Conservation (phyloP, 2,113 vertebrate species). For the Xiphophorus maculatus region DNA sequence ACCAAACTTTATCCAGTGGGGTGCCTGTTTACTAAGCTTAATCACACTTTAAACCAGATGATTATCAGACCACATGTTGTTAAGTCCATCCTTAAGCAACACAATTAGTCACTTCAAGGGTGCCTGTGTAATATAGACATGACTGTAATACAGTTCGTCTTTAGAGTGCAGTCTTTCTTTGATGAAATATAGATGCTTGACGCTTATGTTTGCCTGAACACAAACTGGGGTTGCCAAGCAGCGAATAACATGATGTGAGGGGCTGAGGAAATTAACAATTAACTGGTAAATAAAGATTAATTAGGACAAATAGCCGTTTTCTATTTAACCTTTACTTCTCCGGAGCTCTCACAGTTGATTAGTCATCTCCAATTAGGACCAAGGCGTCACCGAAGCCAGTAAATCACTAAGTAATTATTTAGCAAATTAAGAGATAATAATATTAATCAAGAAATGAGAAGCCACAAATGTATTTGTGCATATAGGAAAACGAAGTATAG, state of each 20-base stretch:
- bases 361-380: constrained; percentile 7
- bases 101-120: neutral
- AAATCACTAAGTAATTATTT: neutral
- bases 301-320: constrained; percentile 7
- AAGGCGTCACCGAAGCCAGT: neutral
- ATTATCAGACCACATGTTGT: constrained; percentile 22
- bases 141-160: constrained; percentile 2
- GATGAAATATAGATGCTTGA: constrained; percentile 22
- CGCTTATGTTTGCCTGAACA: neutral
- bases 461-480: too few relatives aligned
- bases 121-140: neutral
- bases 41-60: constrained; percentile 2
- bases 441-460: too few relatives aligned
- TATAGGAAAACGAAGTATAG: neutral
- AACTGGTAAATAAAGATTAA: constrained; percentile 11
- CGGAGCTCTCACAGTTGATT: neutral
- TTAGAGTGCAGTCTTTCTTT: constrained; percentile 3
- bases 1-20: constrained; percentile 13
- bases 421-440: neutral
- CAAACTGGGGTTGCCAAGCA: constrained; percentile 15
- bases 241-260: neutral
- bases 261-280: constrained; percentile 21
- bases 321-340: constrained; percentile 8
- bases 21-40: constrained; percentile 32
- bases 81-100: constrained; percentile 24